Base-by-base conservation (phyloP, 2,888 invertebrate species). In the Xanthostigma xanthostigma region DNA sequence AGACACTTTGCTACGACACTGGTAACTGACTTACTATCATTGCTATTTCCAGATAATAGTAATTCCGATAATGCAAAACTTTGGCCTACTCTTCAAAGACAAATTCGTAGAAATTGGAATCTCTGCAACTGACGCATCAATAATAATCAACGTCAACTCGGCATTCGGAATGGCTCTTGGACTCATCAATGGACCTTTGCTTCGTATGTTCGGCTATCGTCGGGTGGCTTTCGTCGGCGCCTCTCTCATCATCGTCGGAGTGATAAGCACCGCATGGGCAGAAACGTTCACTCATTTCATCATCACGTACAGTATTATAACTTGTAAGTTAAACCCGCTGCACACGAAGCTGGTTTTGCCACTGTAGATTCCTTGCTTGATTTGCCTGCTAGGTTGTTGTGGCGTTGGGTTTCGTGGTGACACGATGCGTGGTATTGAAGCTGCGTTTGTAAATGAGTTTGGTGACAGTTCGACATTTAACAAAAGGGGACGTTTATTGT, bases 91-190 rank as follows among this genome's bases (percentile, higher is more conserved):
- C 33, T 79, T 79, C 59, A 76, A 78, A 67, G 75, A 78, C 56
- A 73, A 73, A 5, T 79, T 82, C 56, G 62, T 62, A 2, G 68
- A 70, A 6, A 65, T 78, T 2, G 71, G 72, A 6, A 64, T 83
- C 49, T 67, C 74, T 11, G 75, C 76, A 1, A 77, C 78, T 0
- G 74, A 82, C 58, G 72, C 74, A 8, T 72, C 79, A 2, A 64
- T 79, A 17, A 75, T 84, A 41, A 74, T 82, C 46, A 79, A 76
- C 55, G 64, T 78, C 12, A 82, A 83, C 60, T 74, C 78, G 55
- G 79, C 81, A 14, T 74, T 79, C 55, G 79, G 81, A 9, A 79
- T 82, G 78, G 63, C 77, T 12, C 60, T 78, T 34, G 81, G 81
- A 1, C 67, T 83, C 49, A 68, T 79, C 50, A 79, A 79, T 53